Evolutionary conservation across 2,113 vertebrate genomes (phyloP).

Genomic region (Aldabrachelys gigantea): DNA sequence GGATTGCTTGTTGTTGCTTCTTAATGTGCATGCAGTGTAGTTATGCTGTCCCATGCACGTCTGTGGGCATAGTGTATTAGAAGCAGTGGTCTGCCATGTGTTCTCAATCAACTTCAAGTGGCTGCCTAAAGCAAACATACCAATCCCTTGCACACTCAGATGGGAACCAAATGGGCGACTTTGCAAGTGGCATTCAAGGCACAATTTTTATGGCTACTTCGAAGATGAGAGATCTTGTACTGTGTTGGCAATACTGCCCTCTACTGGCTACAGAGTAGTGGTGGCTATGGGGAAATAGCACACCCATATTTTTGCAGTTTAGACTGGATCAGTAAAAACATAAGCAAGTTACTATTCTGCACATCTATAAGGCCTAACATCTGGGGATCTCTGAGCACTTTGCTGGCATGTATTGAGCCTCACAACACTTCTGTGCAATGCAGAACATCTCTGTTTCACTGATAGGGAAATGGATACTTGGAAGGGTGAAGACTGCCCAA

Average conservation of each 20-base stretch:
- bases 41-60: too few species aligned
- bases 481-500: not conserved
- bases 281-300: not conserved
- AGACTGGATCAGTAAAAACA: not conserved
- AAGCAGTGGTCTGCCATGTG: not conserved
- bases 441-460: not conserved
- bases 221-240: not conserved
- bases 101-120: constrained; percentile 24
- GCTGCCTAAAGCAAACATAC: constrained; percentile 28
- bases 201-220: constrained; percentile 24
- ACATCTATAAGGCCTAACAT: not conserved
- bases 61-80: not conserved
- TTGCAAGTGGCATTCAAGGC: not conserved
- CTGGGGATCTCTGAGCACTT: not conserved
- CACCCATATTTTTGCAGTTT: not conserved
- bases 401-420: not conserved
- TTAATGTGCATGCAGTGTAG: not conserved
- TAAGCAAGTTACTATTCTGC: not conserved
- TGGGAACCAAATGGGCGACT: not conserved
- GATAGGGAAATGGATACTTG: not conserved
- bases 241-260: constrained; percentile 54
- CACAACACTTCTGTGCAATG: not conserved
- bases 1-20: constrained; percentile 15
- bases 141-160: constrained; percentile 29
- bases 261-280: constrained; percentile 5